These are phyloP conservation scores for Crossaster papposus DNA, from an alignment of 53 echinoderm and acorn worm species.

Conservation along the genomic window DNA sequence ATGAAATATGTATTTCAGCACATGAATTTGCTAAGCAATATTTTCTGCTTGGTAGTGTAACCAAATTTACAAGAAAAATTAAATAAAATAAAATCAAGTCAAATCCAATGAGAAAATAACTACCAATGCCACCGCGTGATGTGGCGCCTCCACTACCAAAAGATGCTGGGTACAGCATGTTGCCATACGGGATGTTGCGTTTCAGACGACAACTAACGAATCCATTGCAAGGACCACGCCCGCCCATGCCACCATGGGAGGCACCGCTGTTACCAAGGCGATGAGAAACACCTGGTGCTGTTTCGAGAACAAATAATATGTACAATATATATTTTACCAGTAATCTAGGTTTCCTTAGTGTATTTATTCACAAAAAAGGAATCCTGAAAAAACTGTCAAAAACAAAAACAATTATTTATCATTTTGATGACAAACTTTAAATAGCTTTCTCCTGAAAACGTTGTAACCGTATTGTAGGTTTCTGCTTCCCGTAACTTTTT, in stretches of 20 bases:
- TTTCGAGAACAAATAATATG: not conserved
- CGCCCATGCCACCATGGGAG: constrained; percentile 89
- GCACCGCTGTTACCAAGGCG: constrained; percentile 83
- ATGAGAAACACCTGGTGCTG: constrained; percentile 80
- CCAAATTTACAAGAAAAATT: too few species aligned
- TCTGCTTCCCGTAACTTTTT: not conserved
- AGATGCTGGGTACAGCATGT: constrained; percentile 67
- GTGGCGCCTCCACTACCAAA: constrained; percentile 91
- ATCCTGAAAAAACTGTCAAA: too few species aligned
- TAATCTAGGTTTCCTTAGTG: too few species aligned
- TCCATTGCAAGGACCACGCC: constrained; percentile 78
- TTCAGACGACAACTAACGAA: constrained; percentile 71
- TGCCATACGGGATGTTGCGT: constrained; percentile 78
- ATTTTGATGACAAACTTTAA: too few species aligned
- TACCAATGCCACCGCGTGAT: constrained; percentile 73
- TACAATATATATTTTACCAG: not conserved
- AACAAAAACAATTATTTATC: too few species aligned
- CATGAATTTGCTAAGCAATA: too few species aligned
- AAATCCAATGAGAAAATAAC: not conserved
- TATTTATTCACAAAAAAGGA: too few species aligned
- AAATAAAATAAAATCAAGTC: not conserved
- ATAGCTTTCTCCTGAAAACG: not conserved
- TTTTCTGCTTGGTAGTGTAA: not conserved
- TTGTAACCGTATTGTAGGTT: not conserved
- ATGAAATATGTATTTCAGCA: too few species aligned